These are phyloP conservation scores for Drosophila varians DNA, from an alignment of 1,140 invertebrate genomes.

Conservation along the genomic window DNA sequence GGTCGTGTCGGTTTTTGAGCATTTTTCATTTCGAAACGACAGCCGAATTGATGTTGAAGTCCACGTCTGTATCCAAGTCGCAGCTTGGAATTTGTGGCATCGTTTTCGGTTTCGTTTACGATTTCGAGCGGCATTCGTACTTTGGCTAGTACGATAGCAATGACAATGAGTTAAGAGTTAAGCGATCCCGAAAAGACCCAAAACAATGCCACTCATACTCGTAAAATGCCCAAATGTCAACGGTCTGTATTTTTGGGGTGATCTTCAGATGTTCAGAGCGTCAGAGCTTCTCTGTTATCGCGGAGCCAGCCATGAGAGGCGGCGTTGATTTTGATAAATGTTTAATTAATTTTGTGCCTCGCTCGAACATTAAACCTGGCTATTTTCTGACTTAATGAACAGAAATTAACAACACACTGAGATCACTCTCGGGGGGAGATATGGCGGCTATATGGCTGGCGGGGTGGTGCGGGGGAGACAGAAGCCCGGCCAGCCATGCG, in stretches of 20 bases:
- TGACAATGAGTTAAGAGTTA: slow-evolving; percentile 50
- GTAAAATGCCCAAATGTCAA: slow-evolving; percentile 71
- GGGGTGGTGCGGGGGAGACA: slow-evolving; percentile 13
- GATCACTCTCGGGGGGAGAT: slow-evolving; percentile 34
- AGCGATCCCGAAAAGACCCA: slow-evolving; percentile 25
- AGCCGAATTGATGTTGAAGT: slow-evolving; percentile 75
- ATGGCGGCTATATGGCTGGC: background rate
- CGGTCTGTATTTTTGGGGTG: slow-evolving; percentile 1
- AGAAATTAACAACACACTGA: slow-evolving; percentile 80
- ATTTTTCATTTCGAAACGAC: slow-evolving; percentile 80
- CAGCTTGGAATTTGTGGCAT: slow-evolving; percentile 61
- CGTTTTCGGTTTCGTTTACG: slow-evolving; percentile 43
- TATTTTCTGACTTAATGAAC: slow-evolving; percentile 80
- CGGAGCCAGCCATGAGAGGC: slow-evolving; percentile 48
- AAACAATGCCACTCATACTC: slow-evolving; percentile 61
- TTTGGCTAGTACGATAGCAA: slow-evolving; percentile 52
- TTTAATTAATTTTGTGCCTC: slow-evolving; percentile 81
- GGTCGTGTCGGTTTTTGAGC: slow-evolving; percentile 49
- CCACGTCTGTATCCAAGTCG: slow-evolving; percentile 60
- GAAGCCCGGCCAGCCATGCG: slow-evolving; percentile 54
- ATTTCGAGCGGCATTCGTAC: slow-evolving; percentile 52
- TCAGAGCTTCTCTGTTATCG: slow-evolving; percentile 31
- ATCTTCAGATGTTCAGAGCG: slow-evolving; percentile 1
- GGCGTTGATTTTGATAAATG: slow-evolving; percentile 81
- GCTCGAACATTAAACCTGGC: slow-evolving; percentile 77